Evolutionary conservation across 2,888 invertebrate genomes (phyloP).

Genomic region (Teinopalpus imperialis): DNA sequence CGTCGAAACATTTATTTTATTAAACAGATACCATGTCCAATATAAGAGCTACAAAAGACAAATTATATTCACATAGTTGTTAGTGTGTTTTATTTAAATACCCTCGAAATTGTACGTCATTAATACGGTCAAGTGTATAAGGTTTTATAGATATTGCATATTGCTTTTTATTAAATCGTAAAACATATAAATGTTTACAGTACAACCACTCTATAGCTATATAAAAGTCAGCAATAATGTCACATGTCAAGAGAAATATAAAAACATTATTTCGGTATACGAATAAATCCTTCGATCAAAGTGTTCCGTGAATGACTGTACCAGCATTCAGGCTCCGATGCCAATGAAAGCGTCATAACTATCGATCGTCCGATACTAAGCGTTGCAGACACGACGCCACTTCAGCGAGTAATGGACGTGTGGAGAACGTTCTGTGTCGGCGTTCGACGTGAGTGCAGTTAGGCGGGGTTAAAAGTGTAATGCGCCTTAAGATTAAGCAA

Average conservation of each 20-base stretch:
- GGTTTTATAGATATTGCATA: no score
- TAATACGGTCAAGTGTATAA: no score
- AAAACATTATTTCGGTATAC: constrained; percentile 1
- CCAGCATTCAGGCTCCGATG: constrained; percentile 28
- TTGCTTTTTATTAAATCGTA: no score
- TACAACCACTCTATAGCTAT: no score
- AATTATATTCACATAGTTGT: no score
- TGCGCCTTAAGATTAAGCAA: constrained; percentile 25
- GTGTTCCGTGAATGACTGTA: constrained; percentile 16
- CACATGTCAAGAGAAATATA: constrained; percentile 9
- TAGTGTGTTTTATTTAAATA: no score
- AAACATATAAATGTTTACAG: no score
- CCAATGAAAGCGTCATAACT: constrained; percentile 34
- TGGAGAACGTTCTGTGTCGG: constrained; percentile 13
- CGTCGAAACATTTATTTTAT: no score
- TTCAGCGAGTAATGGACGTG: constrained; percentile 36
- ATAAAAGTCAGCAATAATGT: not conserved
- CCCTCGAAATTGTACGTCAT: no score
- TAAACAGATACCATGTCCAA: no score
- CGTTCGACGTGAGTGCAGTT: constrained; percentile 20
- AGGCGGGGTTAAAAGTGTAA: constrained; percentile 21
- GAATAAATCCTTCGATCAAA: constrained; percentile 18
- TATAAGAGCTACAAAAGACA: no score
- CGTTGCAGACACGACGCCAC: constrained; percentile 33
- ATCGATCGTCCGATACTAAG: constrained; percentile 32